A percentile compares a stretch with the other conserved stretches of the same genome.
Conservation (phyloP, 2,888 invertebrate species). For the Corythucha ciliata region DNA sequence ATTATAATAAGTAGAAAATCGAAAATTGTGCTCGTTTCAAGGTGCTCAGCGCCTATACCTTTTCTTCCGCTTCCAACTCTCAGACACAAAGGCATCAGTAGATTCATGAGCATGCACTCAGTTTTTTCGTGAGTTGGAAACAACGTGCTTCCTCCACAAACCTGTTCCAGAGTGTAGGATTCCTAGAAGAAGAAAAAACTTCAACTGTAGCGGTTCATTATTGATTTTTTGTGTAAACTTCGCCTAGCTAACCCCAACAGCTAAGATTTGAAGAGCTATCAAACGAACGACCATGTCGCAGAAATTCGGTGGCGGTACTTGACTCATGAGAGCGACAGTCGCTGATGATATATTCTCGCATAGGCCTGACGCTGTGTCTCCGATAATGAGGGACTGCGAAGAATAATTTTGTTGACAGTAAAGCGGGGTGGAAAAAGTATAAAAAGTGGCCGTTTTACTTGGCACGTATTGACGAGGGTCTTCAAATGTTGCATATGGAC, state of each 20-base stretch:
- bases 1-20: slow-evolving; percentile 25
- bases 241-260: slow-evolving; percentile 63
- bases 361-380: slow-evolving; percentile 55
- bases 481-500: slow-evolving; percentile 91
- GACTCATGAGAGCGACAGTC: slow-evolving; percentile 76
- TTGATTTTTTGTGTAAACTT: background rate
- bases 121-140: slow-evolving; percentile 86
- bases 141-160: slow-evolving; percentile 83
- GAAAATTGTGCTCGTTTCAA: no score
- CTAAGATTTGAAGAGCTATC: slow-evolving; percentile 88
- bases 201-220: background rate
- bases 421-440: background rate
- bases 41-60: no score
- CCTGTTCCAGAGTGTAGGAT: slow-evolving; percentile 82
- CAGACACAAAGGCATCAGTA: slow-evolving; percentile 91
- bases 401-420: background rate
- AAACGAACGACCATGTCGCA: slow-evolving; percentile 92
- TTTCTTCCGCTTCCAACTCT: slow-evolving; percentile 90
- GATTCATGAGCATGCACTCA: slow-evolving; percentile 90
- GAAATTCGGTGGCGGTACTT: slow-evolving; percentile 88
- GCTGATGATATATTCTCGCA: slow-evolving; percentile 61
- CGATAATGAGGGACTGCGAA: slow-evolving; percentile 63
- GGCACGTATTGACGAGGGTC: slow-evolving; percentile 71
- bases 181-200: slow-evolving; percentile 47
- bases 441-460: slow-evolving; percentile 48